These are phyloP conservation scores for Helogale parvula DNA, from an alignment of 2,113 vertebrate species.

Conservation along the genomic window DNA sequence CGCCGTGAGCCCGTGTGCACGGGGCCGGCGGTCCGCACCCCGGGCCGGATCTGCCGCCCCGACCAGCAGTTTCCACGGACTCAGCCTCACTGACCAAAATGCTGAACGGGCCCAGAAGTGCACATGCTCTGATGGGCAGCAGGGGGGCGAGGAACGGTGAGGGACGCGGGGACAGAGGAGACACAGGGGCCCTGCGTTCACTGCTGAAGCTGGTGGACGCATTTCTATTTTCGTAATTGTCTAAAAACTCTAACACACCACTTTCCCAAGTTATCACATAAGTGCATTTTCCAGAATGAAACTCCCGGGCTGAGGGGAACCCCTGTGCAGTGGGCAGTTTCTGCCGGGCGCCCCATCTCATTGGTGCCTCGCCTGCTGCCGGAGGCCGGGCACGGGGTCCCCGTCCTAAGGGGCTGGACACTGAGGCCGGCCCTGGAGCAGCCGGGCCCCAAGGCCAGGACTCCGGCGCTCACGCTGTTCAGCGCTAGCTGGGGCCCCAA, in stretches of 20 bases:
- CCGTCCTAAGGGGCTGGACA: accelerated
- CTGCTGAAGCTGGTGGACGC: accelerated
- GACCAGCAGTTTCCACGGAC: accelerated
- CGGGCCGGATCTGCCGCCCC: accelerated
- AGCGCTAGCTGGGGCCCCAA: accelerated
- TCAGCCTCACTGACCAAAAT: accelerated
- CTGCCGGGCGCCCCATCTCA: accelerated
- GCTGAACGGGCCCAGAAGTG: accelerated
- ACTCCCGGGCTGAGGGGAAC: not conserved
- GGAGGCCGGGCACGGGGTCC: accelerated
- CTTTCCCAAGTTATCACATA: accelerated
- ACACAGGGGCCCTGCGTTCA: not conserved
- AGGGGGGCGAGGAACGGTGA: accelerated
- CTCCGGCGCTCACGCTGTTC: accelerated
- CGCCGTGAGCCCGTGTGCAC: accelerated
- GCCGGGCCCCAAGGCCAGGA: not conserved
- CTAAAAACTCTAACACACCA: accelerated
- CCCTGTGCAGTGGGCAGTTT: accelerated
- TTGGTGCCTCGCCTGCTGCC: accelerated
- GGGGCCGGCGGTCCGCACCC: too few relatives aligned
- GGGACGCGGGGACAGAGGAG: accelerated
- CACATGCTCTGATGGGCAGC: accelerated
- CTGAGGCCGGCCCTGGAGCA: accelerated
- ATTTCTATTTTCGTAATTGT: too few relatives aligned
- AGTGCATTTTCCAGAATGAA: too few relatives aligned